Evolutionary conservation across 2,113 vertebrate species (phyloP).

Genomic region (Salvelinus fontinalis): DNA sequence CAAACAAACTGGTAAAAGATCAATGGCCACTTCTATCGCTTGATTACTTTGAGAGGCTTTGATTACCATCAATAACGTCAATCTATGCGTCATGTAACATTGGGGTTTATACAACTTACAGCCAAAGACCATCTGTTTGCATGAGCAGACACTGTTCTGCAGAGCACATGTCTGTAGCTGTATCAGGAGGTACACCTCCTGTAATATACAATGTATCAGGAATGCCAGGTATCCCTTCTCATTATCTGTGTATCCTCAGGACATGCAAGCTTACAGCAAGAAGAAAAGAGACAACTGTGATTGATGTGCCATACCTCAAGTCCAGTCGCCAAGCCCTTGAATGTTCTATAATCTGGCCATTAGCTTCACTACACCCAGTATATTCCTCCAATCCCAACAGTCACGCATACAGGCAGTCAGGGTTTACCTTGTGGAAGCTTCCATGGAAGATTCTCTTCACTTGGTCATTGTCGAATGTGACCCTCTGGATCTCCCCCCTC

Average conservation of each 20-base stretch:
- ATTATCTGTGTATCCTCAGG: conserved; percentile 7
- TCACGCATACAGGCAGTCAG: neutral
- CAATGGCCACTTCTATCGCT: neutral
- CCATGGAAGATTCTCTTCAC: conserved; percentile 94
- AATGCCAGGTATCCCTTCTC: conserved; percentile 44
- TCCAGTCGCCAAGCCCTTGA: neutral
- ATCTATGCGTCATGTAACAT: neutral
- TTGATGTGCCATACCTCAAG: conserved; percentile 25
- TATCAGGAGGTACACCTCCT: conserved; percentile 16
- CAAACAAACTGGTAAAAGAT: conserved; percentile 1
- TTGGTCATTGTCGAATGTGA: conserved; percentile 83
- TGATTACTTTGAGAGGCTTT: neutral
- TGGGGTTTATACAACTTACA: conserved; percentile 6
- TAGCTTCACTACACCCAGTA: neutral
- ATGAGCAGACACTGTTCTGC: conserved; percentile 17
- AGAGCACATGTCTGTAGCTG: conserved; percentile 34
- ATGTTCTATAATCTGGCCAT: neutral
- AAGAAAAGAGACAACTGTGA: conserved; percentile 28
- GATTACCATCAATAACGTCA: neutral
- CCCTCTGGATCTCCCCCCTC: conserved; percentile 85
- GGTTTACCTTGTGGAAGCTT: conserved; percentile 97
- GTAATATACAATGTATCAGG: conserved; percentile 47
- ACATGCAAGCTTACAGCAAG: conserved; percentile 5
- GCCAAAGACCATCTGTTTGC: conserved; percentile 36
- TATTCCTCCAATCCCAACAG: neutral